Percentiles rank a stretch among this genome's conserved stretches.
phyloP scores from a whole-genome alignment of 2,113 vertebrate genomes.

The Corydoras sp. region DNA sequence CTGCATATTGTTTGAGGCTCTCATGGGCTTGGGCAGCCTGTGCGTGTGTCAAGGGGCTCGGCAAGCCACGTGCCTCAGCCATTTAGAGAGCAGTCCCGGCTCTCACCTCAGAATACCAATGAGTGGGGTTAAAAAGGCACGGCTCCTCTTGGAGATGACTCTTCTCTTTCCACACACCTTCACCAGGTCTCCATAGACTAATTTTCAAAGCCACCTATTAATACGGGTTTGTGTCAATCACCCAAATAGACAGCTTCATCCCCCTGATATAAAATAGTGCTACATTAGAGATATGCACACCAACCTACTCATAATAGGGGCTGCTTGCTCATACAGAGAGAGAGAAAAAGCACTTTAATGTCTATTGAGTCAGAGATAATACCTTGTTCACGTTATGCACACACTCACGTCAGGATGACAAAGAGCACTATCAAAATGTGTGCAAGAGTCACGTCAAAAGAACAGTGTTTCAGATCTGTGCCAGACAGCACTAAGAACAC shows the following conservation, averaged over 20 bases:
- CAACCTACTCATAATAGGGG: slow-evolving; percentile 80
- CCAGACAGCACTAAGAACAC: slow-evolving; percentile 10
- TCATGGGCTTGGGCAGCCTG: slow-evolving; percentile 96
- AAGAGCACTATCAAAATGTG: slow-evolving; percentile 56
- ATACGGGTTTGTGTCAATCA: slow-evolving; percentile 99
- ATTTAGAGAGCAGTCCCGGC: slow-evolving; percentile 96
- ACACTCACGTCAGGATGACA: slow-evolving; percentile 39
- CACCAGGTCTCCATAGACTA: slow-evolving; percentile 98
- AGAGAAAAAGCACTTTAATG: slow-evolving; percentile 75
- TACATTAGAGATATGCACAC: slow-evolving; percentile 84
- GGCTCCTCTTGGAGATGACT: slow-evolving; percentile 95
- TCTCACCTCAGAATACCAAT: slow-evolving; percentile 98
- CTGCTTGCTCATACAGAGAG: slow-evolving; percentile 52
- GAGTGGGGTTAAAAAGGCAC: slow-evolving; percentile 99
- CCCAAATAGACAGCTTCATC: slow-evolving; percentile 99
- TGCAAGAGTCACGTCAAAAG: slow-evolving; percentile 71
- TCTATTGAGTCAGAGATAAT: slow-evolving; percentile 71
- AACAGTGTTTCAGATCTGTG: slow-evolving; percentile 42
- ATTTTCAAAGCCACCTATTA: slow-evolving; percentile 99
- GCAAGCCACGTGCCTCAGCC: slow-evolving; percentile 90
- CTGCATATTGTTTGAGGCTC: slow-evolving; percentile 95
- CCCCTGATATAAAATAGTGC: slow-evolving; percentile 98
- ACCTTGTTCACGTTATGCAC: slow-evolving; percentile 43
- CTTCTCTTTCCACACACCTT: slow-evolving; percentile 94
- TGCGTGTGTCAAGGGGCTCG: slow-evolving; percentile 94